A percentile compares a stretch with the other conserved stretches of the same genome.
Conservation (phyloP, 2,888 invertebrate species). For the Epirrhoe tristata region DNA sequence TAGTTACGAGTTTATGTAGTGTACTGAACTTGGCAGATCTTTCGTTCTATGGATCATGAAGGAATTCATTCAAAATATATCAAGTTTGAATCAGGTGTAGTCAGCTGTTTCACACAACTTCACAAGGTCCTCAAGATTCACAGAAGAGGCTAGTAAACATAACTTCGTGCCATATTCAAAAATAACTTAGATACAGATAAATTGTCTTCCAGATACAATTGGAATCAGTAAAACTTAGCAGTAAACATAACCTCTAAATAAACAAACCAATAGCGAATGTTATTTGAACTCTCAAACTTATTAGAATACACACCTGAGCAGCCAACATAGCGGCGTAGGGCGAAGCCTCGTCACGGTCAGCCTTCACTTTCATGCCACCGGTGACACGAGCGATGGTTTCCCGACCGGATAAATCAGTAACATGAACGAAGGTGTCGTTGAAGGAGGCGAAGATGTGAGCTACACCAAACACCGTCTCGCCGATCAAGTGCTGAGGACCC, state of each 20-base stretch:
- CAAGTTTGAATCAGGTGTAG: no score
- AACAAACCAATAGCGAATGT: not conserved
- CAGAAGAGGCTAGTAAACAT: no score
- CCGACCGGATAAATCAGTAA: constrained; percentile 99
- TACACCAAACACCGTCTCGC: constrained; percentile 99
- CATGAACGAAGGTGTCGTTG: constrained; percentile 99
- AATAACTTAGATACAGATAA: not conserved
- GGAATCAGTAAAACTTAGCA: constrained; percentile 14
- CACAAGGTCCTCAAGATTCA: no score
- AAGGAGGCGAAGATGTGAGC: constrained; percentile 99
- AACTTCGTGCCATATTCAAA: not conserved
- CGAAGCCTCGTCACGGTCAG: constrained; percentile 99
- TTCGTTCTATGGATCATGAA: no score
- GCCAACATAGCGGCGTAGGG: constrained; percentile 99
- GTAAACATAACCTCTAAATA: constrained; percentile 60
- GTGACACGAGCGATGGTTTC: constrained; percentile 98
- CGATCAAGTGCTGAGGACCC: constrained; percentile 98
- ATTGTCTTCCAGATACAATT: not conserved
- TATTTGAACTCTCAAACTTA: not conserved
- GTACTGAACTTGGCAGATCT: no score
- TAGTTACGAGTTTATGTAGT: not conserved
- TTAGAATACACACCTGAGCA: constrained; percentile 90
- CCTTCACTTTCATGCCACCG: constrained; percentile 99
- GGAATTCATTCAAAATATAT: no score
- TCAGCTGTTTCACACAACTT: no score